phyloP scores from a whole-genome alignment of 2,797 vertebrate species.

The Cuculus canorus region DNA sequence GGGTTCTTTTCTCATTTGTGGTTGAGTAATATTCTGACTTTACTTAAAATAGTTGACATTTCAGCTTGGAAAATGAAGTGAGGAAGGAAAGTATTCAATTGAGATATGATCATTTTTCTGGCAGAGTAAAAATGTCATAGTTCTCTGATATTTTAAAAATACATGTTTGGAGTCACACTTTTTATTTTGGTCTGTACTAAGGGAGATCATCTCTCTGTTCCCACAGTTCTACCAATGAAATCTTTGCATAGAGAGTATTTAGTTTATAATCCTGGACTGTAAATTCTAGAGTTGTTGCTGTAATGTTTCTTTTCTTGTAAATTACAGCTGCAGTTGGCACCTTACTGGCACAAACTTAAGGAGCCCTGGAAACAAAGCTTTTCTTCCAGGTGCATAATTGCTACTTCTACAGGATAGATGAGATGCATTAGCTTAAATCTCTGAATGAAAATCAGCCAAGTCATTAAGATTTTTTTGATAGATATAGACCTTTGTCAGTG shows the following conservation, averaged over 20 bases:
- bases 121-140: constrained; percentile 57
- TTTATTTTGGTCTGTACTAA: not conserved
- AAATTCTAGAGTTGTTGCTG: not conserved
- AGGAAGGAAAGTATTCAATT: constrained; percentile 44
- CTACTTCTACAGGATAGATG: not conserved
- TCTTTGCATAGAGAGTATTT: not conserved
- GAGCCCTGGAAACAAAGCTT: not conserved
- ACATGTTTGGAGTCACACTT: not conserved
- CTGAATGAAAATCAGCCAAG: not conserved
- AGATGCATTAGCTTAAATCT: constrained; percentile 1
- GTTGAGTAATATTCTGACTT: constrained; percentile 22
- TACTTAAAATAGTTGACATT: constrained; percentile 62
- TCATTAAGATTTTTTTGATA: not conserved
- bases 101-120: constrained; percentile 51
- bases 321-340: not conserved
- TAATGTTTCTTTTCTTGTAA: not conserved
- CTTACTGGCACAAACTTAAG: not conserved
- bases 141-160: constrained; percentile 51
- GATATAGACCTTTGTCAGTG: not conserved
- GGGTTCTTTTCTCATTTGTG: constrained; percentile 5
- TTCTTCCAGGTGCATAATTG: constrained; percentile 13
- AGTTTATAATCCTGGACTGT: not conserved
- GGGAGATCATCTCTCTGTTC: not conserved
- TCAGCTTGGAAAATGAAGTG: constrained; percentile 53
- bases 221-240: not conserved